Evolutionary conservation across 2,888 invertebrate species (phyloP).

Genomic region (Alviniconcha strummeri): DNA sequence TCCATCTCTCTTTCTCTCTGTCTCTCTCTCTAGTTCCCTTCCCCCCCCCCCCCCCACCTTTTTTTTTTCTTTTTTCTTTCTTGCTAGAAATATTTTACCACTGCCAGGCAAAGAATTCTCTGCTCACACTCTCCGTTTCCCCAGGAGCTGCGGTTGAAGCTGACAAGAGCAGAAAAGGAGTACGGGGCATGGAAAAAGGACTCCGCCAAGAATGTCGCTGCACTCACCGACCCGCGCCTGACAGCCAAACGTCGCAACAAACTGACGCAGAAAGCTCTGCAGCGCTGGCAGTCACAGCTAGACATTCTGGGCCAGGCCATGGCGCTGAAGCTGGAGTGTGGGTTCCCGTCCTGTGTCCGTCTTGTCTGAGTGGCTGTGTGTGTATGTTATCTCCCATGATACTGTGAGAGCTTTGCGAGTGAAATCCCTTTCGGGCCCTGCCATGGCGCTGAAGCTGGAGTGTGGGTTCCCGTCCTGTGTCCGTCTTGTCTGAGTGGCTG

Average conservation of each 20-base stretch:
- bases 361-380: no score
- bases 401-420: no score
- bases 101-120: no score
- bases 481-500: no score
- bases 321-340: constrained; percentile 32
- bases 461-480: constrained; percentile 11
- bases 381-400: no score
- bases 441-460: constrained; percentile 23
- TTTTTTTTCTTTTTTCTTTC: neutral
- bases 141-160: constrained; percentile 58
- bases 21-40: no score
- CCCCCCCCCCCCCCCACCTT: no score
- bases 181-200: constrained; percentile 37
- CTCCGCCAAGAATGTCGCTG: constrained; percentile 12
- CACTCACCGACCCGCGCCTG: neutral
- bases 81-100: neutral
- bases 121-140: neutral
- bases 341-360: neutral
- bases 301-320: constrained; percentile 32
- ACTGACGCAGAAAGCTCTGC: constrained; percentile 42
- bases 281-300: constrained; percentile 24
- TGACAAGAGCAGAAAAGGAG: constrained; percentile 59
- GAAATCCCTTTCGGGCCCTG: no score
- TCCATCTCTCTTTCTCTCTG: no score
- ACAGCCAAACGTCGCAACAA: constrained; percentile 46